Evolutionary conservation across 2,113 vertebrate species (phyloP).

Genomic region (Gallinago paraguaiae): DNA sequence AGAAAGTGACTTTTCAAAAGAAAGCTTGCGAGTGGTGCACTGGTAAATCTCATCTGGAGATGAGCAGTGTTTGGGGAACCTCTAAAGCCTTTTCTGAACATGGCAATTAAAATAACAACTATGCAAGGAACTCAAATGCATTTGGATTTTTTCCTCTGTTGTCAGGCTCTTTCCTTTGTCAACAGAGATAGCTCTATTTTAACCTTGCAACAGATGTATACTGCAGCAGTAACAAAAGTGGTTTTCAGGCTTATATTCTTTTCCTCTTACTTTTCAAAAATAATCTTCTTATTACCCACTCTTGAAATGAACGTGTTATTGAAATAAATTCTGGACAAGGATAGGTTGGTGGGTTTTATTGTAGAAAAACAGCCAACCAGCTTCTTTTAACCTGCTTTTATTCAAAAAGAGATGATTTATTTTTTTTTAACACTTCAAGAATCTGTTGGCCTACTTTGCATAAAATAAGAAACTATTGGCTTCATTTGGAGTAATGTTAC

Average conservation of each 20-base stretch:
- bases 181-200: slow-evolving; percentile 47
- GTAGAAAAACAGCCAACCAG: background rate
- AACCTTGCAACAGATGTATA: slow-evolving; percentile 27
- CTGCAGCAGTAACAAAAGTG: slow-evolving; percentile 20
- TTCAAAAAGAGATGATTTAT: background rate
- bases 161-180: slow-evolving; percentile 33
- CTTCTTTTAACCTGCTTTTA: slow-evolving; percentile 16
- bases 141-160: slow-evolving; percentile 25
- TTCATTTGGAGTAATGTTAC: background rate
- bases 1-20: slow-evolving; percentile 60
- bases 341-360: background rate
- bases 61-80: background rate
- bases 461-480: background rate
- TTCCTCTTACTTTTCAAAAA: slow-evolving; percentile 10
- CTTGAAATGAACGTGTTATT: background rate
- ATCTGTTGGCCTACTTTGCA: background rate
- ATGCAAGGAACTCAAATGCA: slow-evolving; percentile 25
- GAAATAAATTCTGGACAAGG: slow-evolving; percentile 15
- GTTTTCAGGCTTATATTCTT: background rate
- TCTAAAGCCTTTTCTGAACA: slow-evolving; percentile 26
- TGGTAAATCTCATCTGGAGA: slow-evolving; percentile 7
- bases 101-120: slow-evolving; percentile 53
- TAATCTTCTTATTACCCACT: slow-evolving; percentile 31
- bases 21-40: background rate
- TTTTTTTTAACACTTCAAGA: background rate